Conservation (phyloP, 2,888 invertebrate species). For the Choreutis nemorana region DNA sequence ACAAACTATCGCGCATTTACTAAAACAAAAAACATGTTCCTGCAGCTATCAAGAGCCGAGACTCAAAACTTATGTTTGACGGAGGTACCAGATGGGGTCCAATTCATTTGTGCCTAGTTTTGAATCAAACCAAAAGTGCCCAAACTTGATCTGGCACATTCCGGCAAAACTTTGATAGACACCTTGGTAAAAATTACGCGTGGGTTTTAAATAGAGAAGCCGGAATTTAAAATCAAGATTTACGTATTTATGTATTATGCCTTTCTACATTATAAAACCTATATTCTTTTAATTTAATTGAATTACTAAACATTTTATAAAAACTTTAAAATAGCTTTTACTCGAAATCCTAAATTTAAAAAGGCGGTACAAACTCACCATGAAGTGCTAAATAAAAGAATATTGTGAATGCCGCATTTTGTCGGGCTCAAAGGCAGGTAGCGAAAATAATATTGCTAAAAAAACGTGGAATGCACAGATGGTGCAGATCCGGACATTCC, state of each 20-base stretch:
- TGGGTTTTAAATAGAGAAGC: background rate
- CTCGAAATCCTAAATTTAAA: conserved; percentile 7
- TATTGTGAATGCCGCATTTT: conserved; percentile 29
- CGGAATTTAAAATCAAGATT: too few relatives aligned
- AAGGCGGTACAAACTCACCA: conserved; percentile 9
- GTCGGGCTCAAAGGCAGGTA: conserved; percentile 46
- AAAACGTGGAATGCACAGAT: conserved; percentile 60
- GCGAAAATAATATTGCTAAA: conserved; percentile 36
- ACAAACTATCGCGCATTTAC: conserved; percentile 61
- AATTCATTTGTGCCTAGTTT: conserved; percentile 61
- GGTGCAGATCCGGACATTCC: conserved; percentile 53
- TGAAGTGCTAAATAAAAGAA: conserved; percentile 15
- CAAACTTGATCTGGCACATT: too few relatives aligned
- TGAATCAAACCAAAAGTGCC: conserved; percentile 14
- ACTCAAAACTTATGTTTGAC: too few relatives aligned
- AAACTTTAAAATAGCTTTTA: too few relatives aligned
- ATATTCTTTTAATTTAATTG: too few relatives aligned
- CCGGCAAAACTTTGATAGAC: too few relatives aligned
- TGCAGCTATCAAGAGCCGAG: conserved; percentile 57
- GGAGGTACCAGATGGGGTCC: conserved; percentile 63
- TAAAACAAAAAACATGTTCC: conserved; percentile 61
- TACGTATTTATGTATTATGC: too few relatives aligned
- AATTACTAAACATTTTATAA: too few relatives aligned
- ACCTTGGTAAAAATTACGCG: background rate
- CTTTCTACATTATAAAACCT: too few relatives aligned